Percentiles rank a stretch among this genome's conserved stretches.
phyloP scores from a whole-genome alignment of 2,888 invertebrate genomes.

The Lasioglossum pauxillum region DNA sequence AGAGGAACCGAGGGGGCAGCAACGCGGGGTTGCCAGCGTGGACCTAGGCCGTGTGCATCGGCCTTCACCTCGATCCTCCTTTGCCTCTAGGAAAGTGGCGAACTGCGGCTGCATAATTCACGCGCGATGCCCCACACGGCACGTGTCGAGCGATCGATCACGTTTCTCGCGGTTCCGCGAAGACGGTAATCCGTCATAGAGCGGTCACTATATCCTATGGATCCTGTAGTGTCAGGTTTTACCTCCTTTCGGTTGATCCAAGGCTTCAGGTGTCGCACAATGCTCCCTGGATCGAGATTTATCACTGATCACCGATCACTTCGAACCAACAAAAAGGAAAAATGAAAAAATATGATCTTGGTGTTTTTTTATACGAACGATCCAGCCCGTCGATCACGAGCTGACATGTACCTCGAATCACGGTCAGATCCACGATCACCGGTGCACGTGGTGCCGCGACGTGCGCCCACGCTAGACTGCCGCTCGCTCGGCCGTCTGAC shows the following conservation, averaged over 20 bases:
- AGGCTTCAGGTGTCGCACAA: not conserved
- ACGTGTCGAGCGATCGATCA: constrained; percentile 14
- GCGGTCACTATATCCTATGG: constrained; percentile 1
- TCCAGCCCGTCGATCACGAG: not conserved
- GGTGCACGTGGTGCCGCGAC: constrained; percentile 78
- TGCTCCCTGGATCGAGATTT: not conserved
- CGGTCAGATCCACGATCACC: constrained; percentile 12
- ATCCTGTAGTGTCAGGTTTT: constrained; percentile 9
- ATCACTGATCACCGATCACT: constrained; percentile 49
- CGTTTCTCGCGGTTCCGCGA: not conserved
- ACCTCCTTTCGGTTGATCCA: constrained; percentile 37
- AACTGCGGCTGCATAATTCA: constrained; percentile 14
- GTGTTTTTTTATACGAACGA: not conserved
- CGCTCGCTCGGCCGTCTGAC: constrained; percentile 80
- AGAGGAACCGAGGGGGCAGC: not conserved
- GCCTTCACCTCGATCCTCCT: constrained; percentile 7
- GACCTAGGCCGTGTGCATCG: not conserved
- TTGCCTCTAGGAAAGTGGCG: not conserved
- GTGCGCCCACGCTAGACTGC: constrained; percentile 82
- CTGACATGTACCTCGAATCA: not conserved
- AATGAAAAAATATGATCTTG: not conserved
- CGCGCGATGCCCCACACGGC: constrained; percentile 3
- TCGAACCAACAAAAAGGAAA: not conserved
- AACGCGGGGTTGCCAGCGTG: not conserved
- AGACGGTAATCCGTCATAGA: not conserved